Evolutionary conservation across 2,797 vertebrate species (phyloP).

Genomic region (Rhynchonycteris naso): DNA sequence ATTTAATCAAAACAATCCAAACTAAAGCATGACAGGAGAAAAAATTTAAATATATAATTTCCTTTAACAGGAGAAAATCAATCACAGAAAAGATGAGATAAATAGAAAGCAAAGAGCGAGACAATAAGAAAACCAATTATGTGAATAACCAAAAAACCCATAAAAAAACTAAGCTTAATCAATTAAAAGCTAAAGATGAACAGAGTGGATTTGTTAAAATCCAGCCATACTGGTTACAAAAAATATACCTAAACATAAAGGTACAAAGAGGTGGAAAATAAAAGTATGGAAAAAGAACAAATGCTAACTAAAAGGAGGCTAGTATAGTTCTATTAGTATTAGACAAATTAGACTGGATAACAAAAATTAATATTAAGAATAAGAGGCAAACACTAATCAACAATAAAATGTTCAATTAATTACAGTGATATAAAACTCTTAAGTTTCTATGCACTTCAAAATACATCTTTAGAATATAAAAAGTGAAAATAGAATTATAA

Average conservation of each 20-base stretch:
- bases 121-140: slow-evolving; percentile 21
- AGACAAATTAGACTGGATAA: slow-evolving; percentile 48
- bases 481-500: slow-evolving; percentile 7
- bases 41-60: slow-evolving; percentile 42
- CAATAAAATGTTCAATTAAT: slow-evolving; percentile 22
- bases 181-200: slow-evolving; percentile 32
- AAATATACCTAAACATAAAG: slow-evolving; percentile 41
- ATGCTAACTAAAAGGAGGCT: slow-evolving; percentile 49
- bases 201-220: slow-evolving; percentile 8
- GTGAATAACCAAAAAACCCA: slow-evolving; percentile 36
- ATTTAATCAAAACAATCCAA: slow-evolving; percentile 29
- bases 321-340: background rate
- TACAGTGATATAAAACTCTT: slow-evolving; percentile 12
- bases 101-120: background rate
- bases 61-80: slow-evolving; percentile 13
- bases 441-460: slow-evolving; percentile 29
- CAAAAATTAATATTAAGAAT: slow-evolving; percentile 52
- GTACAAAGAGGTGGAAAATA: slow-evolving; percentile 35
- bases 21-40: background rate
- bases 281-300: slow-evolving; percentile 52
- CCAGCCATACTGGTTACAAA: background rate
- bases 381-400: slow-evolving; percentile 50
- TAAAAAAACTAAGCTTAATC: slow-evolving; percentile 34
- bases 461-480: slow-evolving; percentile 33
- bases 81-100: background rate